These are phyloP conservation scores for Microctenopoma lineatum DNA, from an alignment of 2,797 vertebrate genomes.

Conservation along the genomic window DNA sequence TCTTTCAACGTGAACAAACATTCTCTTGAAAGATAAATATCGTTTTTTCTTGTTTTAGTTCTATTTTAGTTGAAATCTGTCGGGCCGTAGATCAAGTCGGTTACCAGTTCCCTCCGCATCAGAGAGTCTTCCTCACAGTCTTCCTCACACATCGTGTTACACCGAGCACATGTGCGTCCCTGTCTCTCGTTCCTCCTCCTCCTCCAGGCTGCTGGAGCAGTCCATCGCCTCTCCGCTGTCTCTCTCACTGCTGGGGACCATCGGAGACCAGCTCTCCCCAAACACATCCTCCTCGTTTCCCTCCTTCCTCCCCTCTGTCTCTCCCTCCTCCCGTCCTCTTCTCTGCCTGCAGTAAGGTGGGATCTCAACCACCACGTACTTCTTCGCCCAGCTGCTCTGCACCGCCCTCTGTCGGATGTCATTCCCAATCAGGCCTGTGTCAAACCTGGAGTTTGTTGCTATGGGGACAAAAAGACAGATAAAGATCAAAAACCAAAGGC, in stretches of 20 bases:
- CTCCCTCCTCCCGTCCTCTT: slow-evolving; percentile 70
- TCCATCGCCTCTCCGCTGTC: slow-evolving; percentile 88
- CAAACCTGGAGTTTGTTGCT: slow-evolving; percentile 74
- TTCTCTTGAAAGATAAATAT: slow-evolving; percentile 52
- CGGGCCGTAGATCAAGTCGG: slow-evolving; percentile 45
- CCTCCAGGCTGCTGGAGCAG: slow-evolving; percentile 85
- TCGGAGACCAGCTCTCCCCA: slow-evolving; percentile 70
- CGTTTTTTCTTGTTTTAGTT: slow-evolving; percentile 22
- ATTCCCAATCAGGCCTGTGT: slow-evolving; percentile 72
- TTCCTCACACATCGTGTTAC: slow-evolving; percentile 21
- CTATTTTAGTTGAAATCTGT: slow-evolving; percentile 34
- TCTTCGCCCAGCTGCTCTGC: slow-evolving; percentile 82
- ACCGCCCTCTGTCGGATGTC: slow-evolving; percentile 82
- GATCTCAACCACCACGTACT: slow-evolving; percentile 91
- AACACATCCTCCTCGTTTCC: slow-evolving; percentile 36
- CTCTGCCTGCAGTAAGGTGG: slow-evolving; percentile 88
- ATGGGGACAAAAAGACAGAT: not conserved
- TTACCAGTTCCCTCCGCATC: slow-evolving; percentile 78
- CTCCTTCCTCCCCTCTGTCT: slow-evolving; percentile 20
- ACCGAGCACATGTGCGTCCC: slow-evolving; percentile 29
- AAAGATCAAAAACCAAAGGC: not conserved
- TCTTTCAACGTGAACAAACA: slow-evolving; percentile 33
- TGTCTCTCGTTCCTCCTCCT: slow-evolving; percentile 65
- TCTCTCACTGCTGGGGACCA: slow-evolving; percentile 55
- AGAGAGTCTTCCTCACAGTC: slow-evolving; percentile 67